Percentiles rank a stretch among this genome's conserved stretches.
These are phyloP conservation scores for Metellina segmentata DNA, from an alignment of 2,888 invertebrate species.

Conservation along the genomic window DNA sequence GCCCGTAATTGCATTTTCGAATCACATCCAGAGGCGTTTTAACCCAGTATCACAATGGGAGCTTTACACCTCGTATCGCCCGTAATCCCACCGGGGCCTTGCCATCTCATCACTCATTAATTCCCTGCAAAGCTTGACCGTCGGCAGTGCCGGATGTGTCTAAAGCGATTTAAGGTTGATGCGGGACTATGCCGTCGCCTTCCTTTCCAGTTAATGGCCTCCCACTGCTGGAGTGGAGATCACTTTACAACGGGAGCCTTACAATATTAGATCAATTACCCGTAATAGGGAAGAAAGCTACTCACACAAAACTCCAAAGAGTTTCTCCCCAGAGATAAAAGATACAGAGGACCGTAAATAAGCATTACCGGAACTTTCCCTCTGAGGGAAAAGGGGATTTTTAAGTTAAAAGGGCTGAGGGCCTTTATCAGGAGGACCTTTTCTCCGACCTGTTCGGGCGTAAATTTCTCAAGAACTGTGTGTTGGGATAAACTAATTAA, in stretches of 20 bases:
- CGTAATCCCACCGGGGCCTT: slow-evolving; percentile 43
- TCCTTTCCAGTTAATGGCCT: slow-evolving; percentile 39
- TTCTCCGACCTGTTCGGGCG: slow-evolving; percentile 45
- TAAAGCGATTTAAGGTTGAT: slow-evolving; percentile 60
- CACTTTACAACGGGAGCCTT: slow-evolving; percentile 60
- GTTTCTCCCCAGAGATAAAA: slow-evolving; percentile 19
- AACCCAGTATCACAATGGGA: slow-evolving; percentile 64
- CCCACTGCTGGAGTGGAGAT: slow-evolving; percentile 21
- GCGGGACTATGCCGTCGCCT: slow-evolving; percentile 15
- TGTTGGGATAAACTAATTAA: slow-evolving; percentile 67
- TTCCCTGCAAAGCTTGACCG: slow-evolving; percentile 69
- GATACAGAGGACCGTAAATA: slow-evolving; percentile 70
- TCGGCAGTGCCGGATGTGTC: slow-evolving; percentile 24
- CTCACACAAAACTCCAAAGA: slow-evolving; percentile 5
- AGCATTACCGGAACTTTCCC: slow-evolving; percentile 45
- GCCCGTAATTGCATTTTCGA: slow-evolving; percentile 69
- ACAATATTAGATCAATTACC: slow-evolving; percentile 73
- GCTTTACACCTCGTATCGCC: slow-evolving; percentile 58
- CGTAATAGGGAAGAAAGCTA: slow-evolving; percentile 61
- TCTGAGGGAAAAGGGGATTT: background rate
- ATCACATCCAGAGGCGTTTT: slow-evolving; percentile 61
- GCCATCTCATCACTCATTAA: slow-evolving; percentile 68
- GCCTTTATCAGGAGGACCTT: slow-evolving; percentile 2
- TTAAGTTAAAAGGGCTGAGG: background rate
- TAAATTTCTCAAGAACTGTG: slow-evolving; percentile 63